A percentile compares a stretch with the other conserved stretches of the same genome.
Evolutionary conservation across 2,888 invertebrate species (phyloP).

Genomic region (Sisyra terminalis): DNA sequence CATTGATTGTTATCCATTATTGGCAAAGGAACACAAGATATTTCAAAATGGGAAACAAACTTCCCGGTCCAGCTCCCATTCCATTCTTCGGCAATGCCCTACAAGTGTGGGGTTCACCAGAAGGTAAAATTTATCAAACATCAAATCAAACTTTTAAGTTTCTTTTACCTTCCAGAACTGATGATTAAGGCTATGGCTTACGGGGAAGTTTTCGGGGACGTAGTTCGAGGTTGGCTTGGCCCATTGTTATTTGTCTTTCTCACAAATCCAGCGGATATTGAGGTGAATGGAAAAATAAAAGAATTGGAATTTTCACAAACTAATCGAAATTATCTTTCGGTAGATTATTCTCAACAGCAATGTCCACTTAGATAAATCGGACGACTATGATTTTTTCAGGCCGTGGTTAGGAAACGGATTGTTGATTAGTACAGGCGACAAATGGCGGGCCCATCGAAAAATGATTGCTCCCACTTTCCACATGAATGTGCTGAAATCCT

Average conservation of each 20-base stretch:
- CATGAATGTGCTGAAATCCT: slow-evolving; percentile 30
- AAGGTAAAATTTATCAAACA: slow-evolving; percentile 9
- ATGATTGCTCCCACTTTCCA: slow-evolving; percentile 36
- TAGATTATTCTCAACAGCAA: slow-evolving; percentile 20
- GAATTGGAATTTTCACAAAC: not conserved
- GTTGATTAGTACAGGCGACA: slow-evolving; percentile 27
- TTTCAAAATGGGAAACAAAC: slow-evolving; percentile 13
- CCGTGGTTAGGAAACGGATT: slow-evolving; percentile 28
- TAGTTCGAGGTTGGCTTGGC: slow-evolving; percentile 18
- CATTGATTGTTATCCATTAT: slow-evolving; percentile 25
- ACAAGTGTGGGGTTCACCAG: not conserved
- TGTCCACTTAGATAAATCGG: slow-evolving; percentile 23
- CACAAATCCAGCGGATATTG: slow-evolving; percentile 19
- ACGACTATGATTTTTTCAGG: slow-evolving; percentile 23
- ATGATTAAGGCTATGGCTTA: slow-evolving; percentile 12
- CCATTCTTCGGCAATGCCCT: slow-evolving; percentile 16
- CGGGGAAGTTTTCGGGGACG: slow-evolving; percentile 14
- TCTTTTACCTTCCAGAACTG: slow-evolving; percentile 12
- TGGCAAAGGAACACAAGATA: slow-evolving; percentile 31
- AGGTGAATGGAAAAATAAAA: slow-evolving; percentile 14
- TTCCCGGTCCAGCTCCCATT: slow-evolving; percentile 15
- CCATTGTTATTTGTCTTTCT: slow-evolving; percentile 19
- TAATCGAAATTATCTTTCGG: not conserved
- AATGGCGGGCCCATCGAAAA: slow-evolving; percentile 32
- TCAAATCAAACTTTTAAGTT: not conserved